A percentile compares a stretch with the other conserved stretches of the same genome.
These are phyloP conservation scores for Helicoverpa armigera DNA, from an alignment of 1,140 invertebrate genomes.

Conservation along the genomic window DNA sequence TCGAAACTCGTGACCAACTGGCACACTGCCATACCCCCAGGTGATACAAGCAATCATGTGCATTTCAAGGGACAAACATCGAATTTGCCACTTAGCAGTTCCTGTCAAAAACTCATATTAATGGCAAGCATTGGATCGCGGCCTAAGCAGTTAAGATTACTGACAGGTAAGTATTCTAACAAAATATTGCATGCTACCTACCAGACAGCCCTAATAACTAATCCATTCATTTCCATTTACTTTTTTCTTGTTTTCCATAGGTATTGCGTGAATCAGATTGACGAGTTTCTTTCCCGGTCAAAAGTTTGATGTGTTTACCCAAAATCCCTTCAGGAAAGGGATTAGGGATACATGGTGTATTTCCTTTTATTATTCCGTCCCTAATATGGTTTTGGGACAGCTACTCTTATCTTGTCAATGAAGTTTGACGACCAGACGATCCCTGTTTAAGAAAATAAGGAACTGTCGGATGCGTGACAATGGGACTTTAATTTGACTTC, in stretches of 20 bases:
- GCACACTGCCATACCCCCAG: no score
- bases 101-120: no score
- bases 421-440: constrained; percentile 26
- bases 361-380: constrained; percentile 2
- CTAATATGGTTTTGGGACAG: background rate
- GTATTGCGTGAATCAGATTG: constrained; percentile 5
- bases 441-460: background rate
- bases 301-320: constrained; percentile 13
- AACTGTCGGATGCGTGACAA: background rate
- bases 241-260: constrained; percentile 15
- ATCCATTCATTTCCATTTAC: background rate
- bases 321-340: constrained; percentile 16
- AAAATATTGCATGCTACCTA: no score
- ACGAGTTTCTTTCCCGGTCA: constrained; percentile 6
- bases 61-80: no score
- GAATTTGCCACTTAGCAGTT: no score
- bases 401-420: constrained; percentile 1
- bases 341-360: constrained; percentile 2
- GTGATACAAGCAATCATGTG: no score
- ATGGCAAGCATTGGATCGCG: no score
- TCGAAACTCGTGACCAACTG: no score
- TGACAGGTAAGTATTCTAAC: no score
- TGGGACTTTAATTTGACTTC: background rate
- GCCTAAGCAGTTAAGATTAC: no score
- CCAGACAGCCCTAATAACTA: constrained; percentile 15